Evolutionary conservation across 92 coral and sea anemone genomes (phyloP).

Genomic region (Ricordea florida): DNA sequence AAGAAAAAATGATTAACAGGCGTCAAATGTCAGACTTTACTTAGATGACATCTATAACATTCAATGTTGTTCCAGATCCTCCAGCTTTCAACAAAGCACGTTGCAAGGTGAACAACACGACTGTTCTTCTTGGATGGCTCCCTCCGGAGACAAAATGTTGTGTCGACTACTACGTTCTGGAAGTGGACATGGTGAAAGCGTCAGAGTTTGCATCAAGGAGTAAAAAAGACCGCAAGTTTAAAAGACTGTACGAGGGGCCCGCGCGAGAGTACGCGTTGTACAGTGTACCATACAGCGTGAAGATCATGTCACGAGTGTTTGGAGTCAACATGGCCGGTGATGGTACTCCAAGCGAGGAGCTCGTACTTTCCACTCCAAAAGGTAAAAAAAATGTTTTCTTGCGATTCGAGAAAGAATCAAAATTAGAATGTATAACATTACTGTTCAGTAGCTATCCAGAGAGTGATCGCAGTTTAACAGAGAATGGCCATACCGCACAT

Average conservation of each 20-base stretch:
- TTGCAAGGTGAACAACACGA: constrained; percentile 80
- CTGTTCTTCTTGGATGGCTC: constrained; percentile 71
- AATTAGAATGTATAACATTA: no score
- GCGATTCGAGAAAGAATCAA: no score
- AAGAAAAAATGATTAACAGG: no score
- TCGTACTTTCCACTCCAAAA: constrained; percentile 80
- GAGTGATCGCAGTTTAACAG: no score
- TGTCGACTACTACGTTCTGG: constrained; percentile 77
- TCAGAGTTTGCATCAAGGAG: constrained; percentile 60
- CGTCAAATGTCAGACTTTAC: no score
- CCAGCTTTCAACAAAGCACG: constrained; percentile 69
- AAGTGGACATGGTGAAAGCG: constrained; percentile 74
- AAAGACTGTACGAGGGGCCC: constrained; percentile 83
- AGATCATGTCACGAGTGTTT: constrained; percentile 65
- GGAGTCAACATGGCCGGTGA: constrained; percentile 81
- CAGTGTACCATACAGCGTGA: constrained; percentile 81
- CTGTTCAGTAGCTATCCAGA: no score
- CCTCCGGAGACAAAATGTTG: constrained; percentile 69
- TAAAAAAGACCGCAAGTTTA: constrained; percentile 76
- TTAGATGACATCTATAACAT: no score
- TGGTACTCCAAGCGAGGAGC: constrained; percentile 74
- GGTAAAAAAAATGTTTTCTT: no score
- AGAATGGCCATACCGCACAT: no score
- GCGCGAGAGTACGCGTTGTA: constrained; percentile 67
- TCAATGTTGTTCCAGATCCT: constrained; percentile 30